Base-by-base conservation (phyloP, 2,888 invertebrate species). In the Mythimna lalbum region DNA sequence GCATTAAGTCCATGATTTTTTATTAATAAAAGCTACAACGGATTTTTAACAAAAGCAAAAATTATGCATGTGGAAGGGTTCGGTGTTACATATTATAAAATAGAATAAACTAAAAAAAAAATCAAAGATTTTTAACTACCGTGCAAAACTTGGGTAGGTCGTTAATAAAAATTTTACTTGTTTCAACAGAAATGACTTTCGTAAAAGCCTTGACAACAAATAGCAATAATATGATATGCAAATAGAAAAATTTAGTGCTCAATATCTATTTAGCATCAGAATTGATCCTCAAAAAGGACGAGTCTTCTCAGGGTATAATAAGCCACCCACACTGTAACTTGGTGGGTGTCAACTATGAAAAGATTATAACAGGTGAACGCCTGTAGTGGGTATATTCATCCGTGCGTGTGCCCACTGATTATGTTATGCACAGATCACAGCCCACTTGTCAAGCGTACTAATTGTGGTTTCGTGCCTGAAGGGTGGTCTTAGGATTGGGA, bases 401-500 rank as follows among this genome's bases (percentile, higher is more conserved):
- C 43, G 27, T 61, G 69, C 61, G 47, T 76, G 60, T 67, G 27
- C 43, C 12, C 56, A 50, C 9, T 68, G 43, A 75, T 68, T 55
- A 23, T 36, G 27, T 75, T 75, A 68, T 19, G 14, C 19, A 55
- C 55, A 23, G 69, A 52, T 69, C 76, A 76, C 17, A 57, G 69
- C 19, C 47, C 56, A 57, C n/a, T 17, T 47, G 47, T 62, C 69
- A 57, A 69, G 61, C 12, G 57, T 76, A 39, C 36, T 36, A 23
- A 52, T 39, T 53, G 36, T 47, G 23, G 0, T 10, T 47, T 39
- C 6, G 14, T 27, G 4, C 9, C 7, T 47, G 19, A 57, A 33
- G 27, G 23, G 12, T 49, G 12, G n/a, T 57, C 23, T 33, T n/a
- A 39, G 47, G 31, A 2, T 31, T 23, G 14, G 5, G 17, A 33